A percentile compares a stretch with the other conserved stretches of the same genome.
phyloP scores from a whole-genome alignment of 2,888 invertebrate genomes.

The Mycalesis mineus region DNA sequence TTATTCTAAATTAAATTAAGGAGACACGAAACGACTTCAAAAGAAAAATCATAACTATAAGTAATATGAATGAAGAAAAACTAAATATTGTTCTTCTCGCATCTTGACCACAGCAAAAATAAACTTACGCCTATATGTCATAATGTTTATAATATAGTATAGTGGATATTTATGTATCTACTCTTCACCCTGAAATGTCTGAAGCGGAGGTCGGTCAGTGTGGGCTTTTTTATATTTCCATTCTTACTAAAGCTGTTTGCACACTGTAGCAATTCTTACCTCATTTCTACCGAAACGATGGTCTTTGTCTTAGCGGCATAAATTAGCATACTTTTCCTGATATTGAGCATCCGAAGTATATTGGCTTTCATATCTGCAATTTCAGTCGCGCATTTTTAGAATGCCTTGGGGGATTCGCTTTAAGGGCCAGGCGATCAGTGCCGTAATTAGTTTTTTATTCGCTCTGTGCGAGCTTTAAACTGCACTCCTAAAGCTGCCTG shows the following conservation, averaged over 20 bases:
- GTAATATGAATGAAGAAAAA: not conserved
- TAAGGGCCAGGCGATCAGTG: no score
- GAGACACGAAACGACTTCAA: not conserved
- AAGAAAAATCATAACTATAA: not conserved
- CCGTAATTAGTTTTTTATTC: no score
- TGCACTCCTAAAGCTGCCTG: no score
- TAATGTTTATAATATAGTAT: conserved; percentile 12
- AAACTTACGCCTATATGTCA: conserved; percentile 18
- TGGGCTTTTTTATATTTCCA: not conserved
- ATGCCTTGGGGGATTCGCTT: no score
- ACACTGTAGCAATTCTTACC: not conserved
- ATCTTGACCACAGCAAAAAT: conserved; percentile 17
- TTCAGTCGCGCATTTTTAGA: no score
- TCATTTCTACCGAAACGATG: no score
- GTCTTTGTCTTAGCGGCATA: no score
- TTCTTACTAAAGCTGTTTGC: not conserved
- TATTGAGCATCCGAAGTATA: no score
- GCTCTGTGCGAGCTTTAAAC: no score
- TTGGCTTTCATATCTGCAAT: no score
- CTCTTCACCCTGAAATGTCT: conserved; percentile 30
- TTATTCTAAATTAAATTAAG: not conserved
- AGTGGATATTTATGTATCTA: conserved; percentile 25
- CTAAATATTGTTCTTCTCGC: not conserved
- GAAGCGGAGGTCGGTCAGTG: conserved; percentile 22
- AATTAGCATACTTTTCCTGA: no score